Evolutionary conservation across 2,888 invertebrate genomes (phyloP).

Genomic region (Perithous albicinctus): DNA sequence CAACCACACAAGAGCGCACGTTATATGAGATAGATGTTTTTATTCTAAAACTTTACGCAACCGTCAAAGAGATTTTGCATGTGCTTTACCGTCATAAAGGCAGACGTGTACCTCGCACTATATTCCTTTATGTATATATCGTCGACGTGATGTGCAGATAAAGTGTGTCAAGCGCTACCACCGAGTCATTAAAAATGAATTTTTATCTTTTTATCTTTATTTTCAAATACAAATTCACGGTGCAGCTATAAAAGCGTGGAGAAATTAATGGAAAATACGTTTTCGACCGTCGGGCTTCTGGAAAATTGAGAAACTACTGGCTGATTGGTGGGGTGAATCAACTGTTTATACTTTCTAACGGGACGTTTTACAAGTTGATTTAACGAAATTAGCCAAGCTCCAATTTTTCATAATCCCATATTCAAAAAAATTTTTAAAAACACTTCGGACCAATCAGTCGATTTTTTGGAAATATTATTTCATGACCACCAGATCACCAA

Average conservation of each 20-base stretch:
- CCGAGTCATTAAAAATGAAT: slow-evolving; percentile 10
- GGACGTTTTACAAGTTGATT: too few species aligned
- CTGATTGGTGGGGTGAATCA: too few species aligned
- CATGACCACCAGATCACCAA: too few species aligned
- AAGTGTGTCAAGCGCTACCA: not conserved
- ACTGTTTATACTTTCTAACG: too few species aligned
- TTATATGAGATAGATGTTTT: slow-evolving; percentile 27
- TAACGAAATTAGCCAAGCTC: too few species aligned
- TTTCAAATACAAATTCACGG: not conserved
- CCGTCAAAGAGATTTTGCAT: slow-evolving; percentile 49
- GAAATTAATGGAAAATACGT: not conserved
- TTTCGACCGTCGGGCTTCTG: too few species aligned
- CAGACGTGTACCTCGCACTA: not conserved
- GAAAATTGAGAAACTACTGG: too few species aligned
- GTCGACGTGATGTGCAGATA: slow-evolving; percentile 5
- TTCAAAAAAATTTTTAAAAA: too few species aligned
- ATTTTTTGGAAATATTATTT: too few species aligned
- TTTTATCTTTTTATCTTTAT: not conserved
- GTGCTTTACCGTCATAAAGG: slow-evolving; percentile 23
- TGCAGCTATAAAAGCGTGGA: not conserved
- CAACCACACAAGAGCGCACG: slow-evolving; percentile 26
- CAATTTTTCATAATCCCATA: too few species aligned
- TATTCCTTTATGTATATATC: slow-evolving; percentile 5
- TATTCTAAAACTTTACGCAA: slow-evolving; percentile 41
- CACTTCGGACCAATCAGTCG: too few species aligned